Conservation (phyloP, 2,888 invertebrate genomes). For the Hecatera dysodea region DNA sequence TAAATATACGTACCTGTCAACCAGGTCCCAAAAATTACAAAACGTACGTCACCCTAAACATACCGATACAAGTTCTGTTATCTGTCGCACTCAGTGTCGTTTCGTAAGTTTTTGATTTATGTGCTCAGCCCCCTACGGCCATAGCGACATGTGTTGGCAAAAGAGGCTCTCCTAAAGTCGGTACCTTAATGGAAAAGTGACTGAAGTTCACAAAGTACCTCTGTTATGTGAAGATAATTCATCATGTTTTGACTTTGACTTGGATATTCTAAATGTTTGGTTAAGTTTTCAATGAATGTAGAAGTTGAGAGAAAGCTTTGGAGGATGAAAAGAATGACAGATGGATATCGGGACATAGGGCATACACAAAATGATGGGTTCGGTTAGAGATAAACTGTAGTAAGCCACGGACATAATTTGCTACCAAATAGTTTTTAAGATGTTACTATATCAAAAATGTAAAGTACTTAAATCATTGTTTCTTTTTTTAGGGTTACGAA, state of each 20-base stretch:
- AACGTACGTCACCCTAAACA: constrained; percentile 51
- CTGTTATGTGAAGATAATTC: constrained; percentile 52
- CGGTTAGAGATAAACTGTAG: too few species aligned
- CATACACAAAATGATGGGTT: too few species aligned
- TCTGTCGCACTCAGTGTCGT: constrained; percentile 74
- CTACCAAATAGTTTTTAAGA: too few species aligned
- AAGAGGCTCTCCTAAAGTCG: constrained; percentile 39
- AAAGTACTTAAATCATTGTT: too few species aligned
- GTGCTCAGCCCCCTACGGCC: constrained; percentile 56
- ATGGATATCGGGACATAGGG: background rate
- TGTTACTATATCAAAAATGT: too few species aligned
- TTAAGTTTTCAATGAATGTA: constrained; percentile 3
- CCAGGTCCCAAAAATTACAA: background rate
- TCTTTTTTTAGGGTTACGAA: too few species aligned
- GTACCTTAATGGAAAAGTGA: constrained; percentile 61
- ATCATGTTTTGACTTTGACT: constrained; percentile 41
- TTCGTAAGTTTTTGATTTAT: constrained; percentile 85
- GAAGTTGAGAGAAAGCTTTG: background rate
- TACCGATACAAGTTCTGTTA: constrained; percentile 55
- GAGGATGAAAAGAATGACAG: background rate
- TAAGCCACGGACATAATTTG: too few species aligned
- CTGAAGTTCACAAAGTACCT: constrained; percentile 53
- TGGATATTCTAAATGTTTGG: constrained; percentile 9
- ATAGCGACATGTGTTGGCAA: constrained; percentile 48
- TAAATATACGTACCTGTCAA: background rate